Conservation (phyloP, 2,797 vertebrate species). For the Pogoniulus pusillus region DNA sequence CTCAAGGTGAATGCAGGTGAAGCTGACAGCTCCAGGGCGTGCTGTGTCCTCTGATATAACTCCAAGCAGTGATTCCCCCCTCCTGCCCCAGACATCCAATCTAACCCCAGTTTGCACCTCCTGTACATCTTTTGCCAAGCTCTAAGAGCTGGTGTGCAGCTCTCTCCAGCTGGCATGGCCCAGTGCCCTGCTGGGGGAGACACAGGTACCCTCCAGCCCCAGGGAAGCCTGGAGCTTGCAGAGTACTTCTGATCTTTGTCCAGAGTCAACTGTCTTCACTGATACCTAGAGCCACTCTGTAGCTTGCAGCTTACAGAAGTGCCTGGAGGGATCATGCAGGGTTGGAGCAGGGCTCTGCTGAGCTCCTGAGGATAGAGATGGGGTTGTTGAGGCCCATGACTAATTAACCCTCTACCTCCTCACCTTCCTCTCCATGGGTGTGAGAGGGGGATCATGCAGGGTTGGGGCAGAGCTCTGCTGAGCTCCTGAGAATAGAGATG, state of each 20-base stretch:
- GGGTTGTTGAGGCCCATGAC: background rate
- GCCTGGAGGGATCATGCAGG: rapidly evolving
- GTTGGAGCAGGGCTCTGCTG: background rate
- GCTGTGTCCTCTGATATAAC: background rate
- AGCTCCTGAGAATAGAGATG: background rate
- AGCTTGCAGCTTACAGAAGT: background rate
- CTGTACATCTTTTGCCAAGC: background rate
- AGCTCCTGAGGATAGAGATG: background rate
- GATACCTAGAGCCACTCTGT: background rate
- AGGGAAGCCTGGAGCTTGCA: background rate
- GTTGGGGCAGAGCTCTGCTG: background rate
- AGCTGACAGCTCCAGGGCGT: background rate
- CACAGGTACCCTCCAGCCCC: background rate
- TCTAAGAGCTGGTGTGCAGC: background rate
- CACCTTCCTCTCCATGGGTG: background rate
- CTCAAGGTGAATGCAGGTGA: background rate
- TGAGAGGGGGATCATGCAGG: rapidly evolving
- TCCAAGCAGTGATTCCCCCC: background rate
- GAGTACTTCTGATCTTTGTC: background rate
- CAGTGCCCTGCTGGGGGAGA: background rate
- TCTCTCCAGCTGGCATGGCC: background rate
- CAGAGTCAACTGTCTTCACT: background rate
- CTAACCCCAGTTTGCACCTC: background rate
- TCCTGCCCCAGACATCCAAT: background rate
- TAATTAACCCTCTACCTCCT: background rate